Evolutionary conservation across 92 coral and sea anemone species (phyloP).

Genomic region (Phenganax marumi): DNA sequence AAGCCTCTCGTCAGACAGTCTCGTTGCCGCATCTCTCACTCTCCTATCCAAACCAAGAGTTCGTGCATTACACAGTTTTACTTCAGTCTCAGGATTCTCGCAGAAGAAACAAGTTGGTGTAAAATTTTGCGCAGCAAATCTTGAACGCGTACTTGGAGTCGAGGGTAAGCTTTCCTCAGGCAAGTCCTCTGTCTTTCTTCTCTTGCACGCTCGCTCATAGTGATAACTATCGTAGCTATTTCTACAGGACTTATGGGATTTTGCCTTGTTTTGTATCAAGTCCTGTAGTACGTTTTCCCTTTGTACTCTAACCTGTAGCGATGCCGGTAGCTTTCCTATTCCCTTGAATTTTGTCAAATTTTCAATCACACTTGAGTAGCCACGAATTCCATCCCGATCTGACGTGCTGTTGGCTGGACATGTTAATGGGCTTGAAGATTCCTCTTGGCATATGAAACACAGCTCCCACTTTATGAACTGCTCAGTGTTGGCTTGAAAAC

Average conservation of each 20-base stretch:
- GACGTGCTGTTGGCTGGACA: slow-evolving; percentile 1
- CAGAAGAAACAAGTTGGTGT: slow-evolving; percentile 20
- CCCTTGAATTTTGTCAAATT: not conserved
- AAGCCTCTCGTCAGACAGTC: slow-evolving; percentile 4
- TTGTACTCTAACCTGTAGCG: not conserved
- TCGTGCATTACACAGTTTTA: slow-evolving; percentile 11
- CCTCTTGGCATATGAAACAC: slow-evolving; percentile 22
- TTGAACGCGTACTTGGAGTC: slow-evolving; percentile 23
- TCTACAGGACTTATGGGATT: not conserved
- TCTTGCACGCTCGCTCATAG: slow-evolving; percentile 6
- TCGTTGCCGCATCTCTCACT: slow-evolving; percentile 27
- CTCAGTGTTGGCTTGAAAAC: slow-evolving; percentile 30
- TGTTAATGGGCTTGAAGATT: not conserved
- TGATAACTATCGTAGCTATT: not conserved
- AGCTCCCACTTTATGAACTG: slow-evolving; percentile 17
- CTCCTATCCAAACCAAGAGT: slow-evolving; percentile 11
- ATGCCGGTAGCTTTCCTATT: not conserved
- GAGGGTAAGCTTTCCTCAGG: not conserved
- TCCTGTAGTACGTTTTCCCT: not conserved
- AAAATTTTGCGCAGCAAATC: slow-evolving; percentile 19
- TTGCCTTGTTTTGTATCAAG: slow-evolving; percentile 2
- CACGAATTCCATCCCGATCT: not conserved
- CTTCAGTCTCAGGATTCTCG: not conserved
- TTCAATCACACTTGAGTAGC: not conserved
- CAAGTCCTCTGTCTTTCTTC: not conserved